These are phyloP conservation scores for Drosophila helvetica DNA, from an alignment of 2,888 invertebrate genomes.

Conservation along the genomic window DNA sequence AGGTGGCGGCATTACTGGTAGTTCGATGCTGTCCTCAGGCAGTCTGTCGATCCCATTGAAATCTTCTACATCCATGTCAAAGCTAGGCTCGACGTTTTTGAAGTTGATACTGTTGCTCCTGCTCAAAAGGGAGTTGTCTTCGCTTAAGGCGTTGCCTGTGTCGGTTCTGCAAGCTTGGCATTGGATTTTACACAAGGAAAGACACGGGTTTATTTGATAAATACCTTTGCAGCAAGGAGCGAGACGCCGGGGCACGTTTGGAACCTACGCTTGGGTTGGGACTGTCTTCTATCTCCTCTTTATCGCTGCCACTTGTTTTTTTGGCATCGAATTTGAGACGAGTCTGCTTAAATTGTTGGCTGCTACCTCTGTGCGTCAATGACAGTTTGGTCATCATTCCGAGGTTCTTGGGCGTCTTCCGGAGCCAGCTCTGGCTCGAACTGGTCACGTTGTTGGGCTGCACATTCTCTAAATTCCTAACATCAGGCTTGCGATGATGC, in stretches of 20 bases:
- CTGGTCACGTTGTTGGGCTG: conserved; percentile 32
- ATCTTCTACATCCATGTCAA: conserved; percentile 64
- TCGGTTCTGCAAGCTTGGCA: conserved; percentile 72
- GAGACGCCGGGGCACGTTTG: conserved; percentile 56
- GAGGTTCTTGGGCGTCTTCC: conserved; percentile 45
- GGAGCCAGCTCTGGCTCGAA: conserved; percentile 36
- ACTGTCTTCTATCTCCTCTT: conserved; percentile 76
- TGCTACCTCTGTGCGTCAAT: conserved; percentile 56
- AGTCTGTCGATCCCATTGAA: conserved; percentile 7
- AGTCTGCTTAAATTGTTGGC: conserved; percentile 69
- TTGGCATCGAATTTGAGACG: conserved; percentile 62
- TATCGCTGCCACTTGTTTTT: conserved; percentile 40
- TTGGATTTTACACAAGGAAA: conserved; percentile 29
- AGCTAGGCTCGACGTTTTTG: conserved; percentile 34
- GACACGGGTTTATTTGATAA: not conserved
- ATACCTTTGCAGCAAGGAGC: conserved; percentile 70
- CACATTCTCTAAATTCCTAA: conserved; percentile 57
- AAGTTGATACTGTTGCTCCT: conserved; percentile 8
- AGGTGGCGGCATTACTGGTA: conserved; percentile 32
- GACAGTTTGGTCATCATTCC: conserved; percentile 48
- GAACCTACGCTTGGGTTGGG: conserved; percentile 66
- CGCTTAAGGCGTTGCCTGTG: conserved; percentile 49
- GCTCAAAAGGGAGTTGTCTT: conserved; percentile 23
- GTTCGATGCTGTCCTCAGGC: not conserved
- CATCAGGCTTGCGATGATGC: conserved; percentile 37